These are phyloP conservation scores for Parazoanthus atlanticus DNA, from an alignment of 92 coral and sea anemone genomes.

Conservation along the genomic window DNA sequence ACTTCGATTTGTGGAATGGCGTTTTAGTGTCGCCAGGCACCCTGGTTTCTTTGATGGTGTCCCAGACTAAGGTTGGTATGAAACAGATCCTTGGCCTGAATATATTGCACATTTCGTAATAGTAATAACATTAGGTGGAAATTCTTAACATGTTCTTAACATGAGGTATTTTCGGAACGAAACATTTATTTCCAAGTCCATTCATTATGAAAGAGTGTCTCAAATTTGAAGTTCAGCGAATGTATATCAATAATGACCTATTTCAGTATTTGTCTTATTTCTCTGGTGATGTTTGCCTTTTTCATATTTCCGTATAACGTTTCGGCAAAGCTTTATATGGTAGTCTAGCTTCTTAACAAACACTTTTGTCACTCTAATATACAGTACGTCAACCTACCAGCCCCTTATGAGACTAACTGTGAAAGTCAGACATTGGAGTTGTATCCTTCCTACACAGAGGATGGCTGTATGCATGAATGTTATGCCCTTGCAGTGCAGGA, in stretches of 20 bases:
- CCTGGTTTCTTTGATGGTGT: slow-evolving; percentile 33
- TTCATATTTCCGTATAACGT: no score
- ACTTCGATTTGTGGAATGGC: slow-evolving; percentile 50
- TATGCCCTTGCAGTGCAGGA: background rate
- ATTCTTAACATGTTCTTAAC: no score
- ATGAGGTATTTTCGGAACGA: no score
- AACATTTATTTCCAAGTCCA: no score
- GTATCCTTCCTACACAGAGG: slow-evolving; percentile 23
- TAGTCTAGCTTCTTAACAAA: no score
- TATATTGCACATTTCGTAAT: no score
- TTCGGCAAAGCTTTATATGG: background rate
- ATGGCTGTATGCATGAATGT: slow-evolving; percentile 17
- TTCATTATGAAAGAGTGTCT: no score
- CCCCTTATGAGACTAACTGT: slow-evolving; percentile 29
- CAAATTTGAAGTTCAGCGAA: no score
- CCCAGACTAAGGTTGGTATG: slow-evolving; percentile 46
- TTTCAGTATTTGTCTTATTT: no score
- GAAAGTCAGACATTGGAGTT: slow-evolving; percentile 7
- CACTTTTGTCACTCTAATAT: background rate
- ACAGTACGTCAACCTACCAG: slow-evolving; percentile 27
- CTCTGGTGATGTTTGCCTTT: no score
- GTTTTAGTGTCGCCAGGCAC: slow-evolving; percentile 59
- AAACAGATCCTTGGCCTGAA: background rate
- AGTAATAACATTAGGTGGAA: no score
- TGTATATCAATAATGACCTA: no score